Conservation (phyloP, 2,797 vertebrate species). For the Paramormyrops hopkinsi region DNA sequence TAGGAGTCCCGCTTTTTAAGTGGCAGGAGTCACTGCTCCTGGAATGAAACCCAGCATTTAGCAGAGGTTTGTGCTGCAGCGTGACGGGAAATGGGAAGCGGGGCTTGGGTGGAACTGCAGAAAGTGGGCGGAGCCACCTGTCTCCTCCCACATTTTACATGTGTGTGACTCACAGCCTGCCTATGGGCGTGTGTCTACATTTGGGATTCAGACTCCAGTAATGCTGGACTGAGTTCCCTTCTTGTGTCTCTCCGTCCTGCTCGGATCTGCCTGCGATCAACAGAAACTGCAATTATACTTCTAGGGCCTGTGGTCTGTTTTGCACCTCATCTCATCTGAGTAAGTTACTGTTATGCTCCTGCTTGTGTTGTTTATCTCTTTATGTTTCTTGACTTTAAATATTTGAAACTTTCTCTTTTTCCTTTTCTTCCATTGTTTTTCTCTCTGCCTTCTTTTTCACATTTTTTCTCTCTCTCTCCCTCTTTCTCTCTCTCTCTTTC, state of each 20-base stretch:
- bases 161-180: slow-evolving; percentile 47
- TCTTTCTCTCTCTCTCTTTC: background rate
- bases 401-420: background rate
- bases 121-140: slow-evolving; percentile 34
- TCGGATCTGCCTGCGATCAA: background rate
- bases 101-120: slow-evolving; percentile 31
- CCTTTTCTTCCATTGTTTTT: background rate
- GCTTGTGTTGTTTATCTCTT: slow-evolving; percentile 31
- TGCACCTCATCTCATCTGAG: background rate
- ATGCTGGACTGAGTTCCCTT: slow-evolving; percentile 31
- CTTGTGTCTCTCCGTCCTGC: background rate
- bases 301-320: background rate
- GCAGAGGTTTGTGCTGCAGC: background rate
- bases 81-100: background rate
- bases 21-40: background rate
- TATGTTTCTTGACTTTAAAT: background rate
- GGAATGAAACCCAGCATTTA: background rate
- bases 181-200: slow-evolving; percentile 41
- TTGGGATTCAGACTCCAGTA: slow-evolving; percentile 40
- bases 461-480: background rate
- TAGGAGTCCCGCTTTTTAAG: background rate
- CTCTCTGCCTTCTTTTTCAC: background rate
- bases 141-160: slow-evolving; percentile 46
- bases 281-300: slow-evolving; percentile 5
- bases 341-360: slow-evolving; percentile 18